A percentile compares a stretch with the other conserved stretches of the same genome.
Evolutionary conservation across 2,113 vertebrate genomes (phyloP).

Genomic region (Scatophagus argus): DNA sequence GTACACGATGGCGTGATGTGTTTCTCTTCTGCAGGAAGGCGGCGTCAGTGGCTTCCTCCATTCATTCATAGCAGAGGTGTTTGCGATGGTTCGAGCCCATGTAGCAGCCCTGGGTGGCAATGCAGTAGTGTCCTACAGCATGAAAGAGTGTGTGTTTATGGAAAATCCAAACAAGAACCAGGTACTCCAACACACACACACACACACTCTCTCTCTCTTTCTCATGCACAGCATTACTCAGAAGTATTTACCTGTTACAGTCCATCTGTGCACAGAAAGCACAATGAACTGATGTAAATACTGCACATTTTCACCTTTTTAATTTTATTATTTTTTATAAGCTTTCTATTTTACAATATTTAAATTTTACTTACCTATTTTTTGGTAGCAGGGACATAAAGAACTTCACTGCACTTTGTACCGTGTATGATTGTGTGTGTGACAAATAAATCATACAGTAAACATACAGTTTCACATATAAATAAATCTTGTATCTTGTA

Average conservation of each 20-base stretch:
- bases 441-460: too few species aligned
- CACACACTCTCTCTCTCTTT: too few species aligned
- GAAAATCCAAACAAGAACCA: slow-evolving; percentile 99
- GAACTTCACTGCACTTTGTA: too few species aligned
- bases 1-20: background rate
- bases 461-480: too few species aligned
- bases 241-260: background rate
- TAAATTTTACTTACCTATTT: too few species aligned
- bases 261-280: background rate
- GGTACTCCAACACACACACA: slow-evolving; percentile 81
- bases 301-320: too few species aligned
- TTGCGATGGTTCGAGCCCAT: slow-evolving; percentile 97
- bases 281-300: background rate
- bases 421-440: too few species aligned
- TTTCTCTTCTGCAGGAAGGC: slow-evolving; percentile 87
- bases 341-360: too few species aligned
- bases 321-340: too few species aligned
- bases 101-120: slow-evolving; percentile 97
- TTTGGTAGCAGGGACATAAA: too few species aligned
- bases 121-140: slow-evolving; percentile 97
- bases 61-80: slow-evolving; percentile 96
- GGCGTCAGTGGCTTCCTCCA: slow-evolving; percentile 98
- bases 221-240: background rate
- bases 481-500: too few species aligned
- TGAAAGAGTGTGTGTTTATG: slow-evolving; percentile 99